A percentile compares a stretch with the other conserved stretches of the same genome.
phyloP scores from a whole-genome alignment of 2,113 vertebrate species.

The Cynocephalus volans region DNA sequence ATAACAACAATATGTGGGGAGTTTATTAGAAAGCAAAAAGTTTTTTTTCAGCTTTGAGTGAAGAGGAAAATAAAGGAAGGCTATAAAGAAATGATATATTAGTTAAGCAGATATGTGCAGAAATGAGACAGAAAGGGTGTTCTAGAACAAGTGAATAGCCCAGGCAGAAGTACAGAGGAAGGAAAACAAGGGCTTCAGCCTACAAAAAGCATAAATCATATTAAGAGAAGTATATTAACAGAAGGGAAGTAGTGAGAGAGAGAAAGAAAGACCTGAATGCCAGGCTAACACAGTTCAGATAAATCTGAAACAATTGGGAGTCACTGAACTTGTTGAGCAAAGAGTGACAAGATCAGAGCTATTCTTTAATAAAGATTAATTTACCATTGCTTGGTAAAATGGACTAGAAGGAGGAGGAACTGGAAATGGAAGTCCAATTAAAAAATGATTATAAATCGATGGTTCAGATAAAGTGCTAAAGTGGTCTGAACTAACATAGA shows the following conservation, averaged over 20 bases:
- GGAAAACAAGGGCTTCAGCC: constrained; percentile 2
- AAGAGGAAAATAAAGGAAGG: constrained; percentile 36
- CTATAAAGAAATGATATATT: not conserved
- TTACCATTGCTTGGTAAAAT: not conserved
- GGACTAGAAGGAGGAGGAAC: not conserved
- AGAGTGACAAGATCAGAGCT: constrained; percentile 45
- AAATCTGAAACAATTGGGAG: constrained; percentile 25
- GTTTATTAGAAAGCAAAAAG: constrained; percentile 7
- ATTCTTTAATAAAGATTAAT: constrained; percentile 51
- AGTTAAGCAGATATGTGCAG: not conserved
- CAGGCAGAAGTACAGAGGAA: not conserved
- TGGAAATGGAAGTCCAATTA: constrained; percentile 10
- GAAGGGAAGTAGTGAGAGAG: not conserved
- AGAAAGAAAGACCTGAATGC: not conserved
- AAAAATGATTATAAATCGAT: not conserved
- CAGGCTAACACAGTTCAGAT: not conserved
- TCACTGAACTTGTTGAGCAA: not conserved
- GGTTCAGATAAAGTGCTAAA: not conserved
- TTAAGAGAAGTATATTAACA: not conserved
- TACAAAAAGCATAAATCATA: not conserved
- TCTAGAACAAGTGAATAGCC: constrained; percentile 13
- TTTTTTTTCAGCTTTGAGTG: not conserved
- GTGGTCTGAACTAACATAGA: constrained; percentile 12
- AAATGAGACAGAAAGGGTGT: not conserved
- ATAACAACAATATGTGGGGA: constrained; percentile 32